Evolutionary conservation across 2,113 vertebrate species (phyloP), one percentile per base, ranked within the genome.

Genomic region (Pluvialis apricaria): DNA sequence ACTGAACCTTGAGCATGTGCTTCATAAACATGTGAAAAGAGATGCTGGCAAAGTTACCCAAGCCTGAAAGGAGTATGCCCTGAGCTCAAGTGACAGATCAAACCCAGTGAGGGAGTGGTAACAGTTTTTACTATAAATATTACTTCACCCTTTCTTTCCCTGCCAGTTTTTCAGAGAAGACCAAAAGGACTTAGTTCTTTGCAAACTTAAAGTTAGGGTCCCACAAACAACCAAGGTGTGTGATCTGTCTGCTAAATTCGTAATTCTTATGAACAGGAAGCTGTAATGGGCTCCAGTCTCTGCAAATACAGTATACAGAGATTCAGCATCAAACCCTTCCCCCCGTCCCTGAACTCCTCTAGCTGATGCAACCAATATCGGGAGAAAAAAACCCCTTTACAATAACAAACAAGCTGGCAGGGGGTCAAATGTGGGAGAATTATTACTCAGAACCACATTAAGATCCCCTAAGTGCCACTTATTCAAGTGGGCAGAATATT

Each of bases 51-150:
- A 64, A 21, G 7, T 34, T 72, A 93, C 34, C 70, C 62, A 76
- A 6, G 10, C 32, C 78, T 88, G 75, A 91, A 80, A 93, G 40
- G 61, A 57, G 62, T n/a, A 76, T 44, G 58, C 62, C 28, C 36
- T 69, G 44, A 90, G 75, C 36, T 85, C 34, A 82, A 31, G 57
- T 24, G 78, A 87, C 83, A 96, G 86, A 94, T 69, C 91, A 96
- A 94, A 96, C 73, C 55, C 78, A 87, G 57, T 13, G 25, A 93
- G 25, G 25, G 31, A 86, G 34, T 3, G 65, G 25, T 19, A 85
- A 66, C 25, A 65, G 80, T 38, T 90, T 86, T 66, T 73, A 90
- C 22, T 85, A 11, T 29, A 94, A 96, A 91, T 79, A 94, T 42
- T 71, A 82, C 49, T 78, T 52, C 8, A 29, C 21, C 61, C 52